Base-by-base conservation (phyloP, 2,888 invertebrate genomes). In the Athalia circularis region DNA sequence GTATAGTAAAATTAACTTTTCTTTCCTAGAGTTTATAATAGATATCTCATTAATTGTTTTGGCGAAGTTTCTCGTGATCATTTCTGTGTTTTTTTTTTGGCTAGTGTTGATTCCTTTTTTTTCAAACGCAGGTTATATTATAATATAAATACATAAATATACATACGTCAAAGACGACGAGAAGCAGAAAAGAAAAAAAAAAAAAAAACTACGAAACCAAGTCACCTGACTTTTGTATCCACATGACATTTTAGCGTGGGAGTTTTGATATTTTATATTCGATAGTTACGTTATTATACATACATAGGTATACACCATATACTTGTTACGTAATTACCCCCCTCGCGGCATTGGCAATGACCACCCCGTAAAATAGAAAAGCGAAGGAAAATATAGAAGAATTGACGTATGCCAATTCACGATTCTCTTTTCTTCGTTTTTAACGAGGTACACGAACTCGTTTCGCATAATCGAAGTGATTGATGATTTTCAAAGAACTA, bases 171-270 rank as follows among this genome's bases (percentile, higher is more conserved):
- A 52, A 11, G 11, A 52, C 11, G 52, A 52, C 52, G 11, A 52
- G 11, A 52, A 11, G 11, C 7, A 11, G 11, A 52, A 2, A 52
- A 52, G 3, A 52, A 52, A 52, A 52, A 52, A 52, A 2, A 52
- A 52, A 52, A 52, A 52, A 52, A 52, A 52, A 2, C 7, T 9
- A 52, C 52, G 11, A 29, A 29, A 29, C 0, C 29, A 29, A 29
- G 29, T 29, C 29, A 29, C 29, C 29, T 29, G 29, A 29, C 29
- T 29, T 29, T 29, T 29, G 29, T 29, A 29, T 29, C 3, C 54
- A 54, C 54, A 54, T 68, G 68, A 68, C 68, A 68, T 68, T 68
- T 54, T 50, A 68, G 43, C 52, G 68, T 29, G 29, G 29, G 29
- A 29, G 29, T 50, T 68, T 61, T 68, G 50, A 68, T 68, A 52